Conservation (phyloP, 2,113 vertebrate genomes). For the Sterna hirundo region DNA sequence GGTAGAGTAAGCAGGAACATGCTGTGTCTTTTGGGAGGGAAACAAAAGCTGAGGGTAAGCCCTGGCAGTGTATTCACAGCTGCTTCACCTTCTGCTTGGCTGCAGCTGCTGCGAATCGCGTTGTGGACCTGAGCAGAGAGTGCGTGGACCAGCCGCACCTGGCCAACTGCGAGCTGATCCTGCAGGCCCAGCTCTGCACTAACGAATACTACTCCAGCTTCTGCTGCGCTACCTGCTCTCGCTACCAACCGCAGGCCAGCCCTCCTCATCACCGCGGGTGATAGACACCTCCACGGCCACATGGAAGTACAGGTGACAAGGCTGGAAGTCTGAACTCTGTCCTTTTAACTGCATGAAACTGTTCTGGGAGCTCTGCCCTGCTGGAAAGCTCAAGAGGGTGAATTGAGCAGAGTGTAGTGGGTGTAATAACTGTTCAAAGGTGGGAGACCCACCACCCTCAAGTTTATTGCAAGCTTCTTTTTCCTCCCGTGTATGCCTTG, state of each 20-base stretch:
- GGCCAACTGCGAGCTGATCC: conserved; percentile 91
- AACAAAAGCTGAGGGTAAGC: neutral
- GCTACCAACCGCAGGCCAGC: neutral
- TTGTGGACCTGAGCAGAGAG: conserved; percentile 49
- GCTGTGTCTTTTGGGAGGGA: neutral
- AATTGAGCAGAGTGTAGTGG: neutral
- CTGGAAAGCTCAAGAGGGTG: neutral
- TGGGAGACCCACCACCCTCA: neutral
- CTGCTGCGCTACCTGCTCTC: conserved; percentile 93
- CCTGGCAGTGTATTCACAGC: neutral
- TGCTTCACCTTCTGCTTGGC: neutral
- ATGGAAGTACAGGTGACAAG: neutral
- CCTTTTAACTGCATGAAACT: neutral
- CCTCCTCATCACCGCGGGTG: conserved; percentile 25
- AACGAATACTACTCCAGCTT: conserved; percentile 92
- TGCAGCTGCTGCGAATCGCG: neutral
- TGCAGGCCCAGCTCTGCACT: conserved; percentile 89
- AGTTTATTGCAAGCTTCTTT: neutral
- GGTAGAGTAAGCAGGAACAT: neutral
- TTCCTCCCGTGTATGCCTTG: neutral
- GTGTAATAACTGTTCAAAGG: neutral
- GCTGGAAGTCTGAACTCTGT: neutral
- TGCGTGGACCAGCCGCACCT: conserved; percentile 91
- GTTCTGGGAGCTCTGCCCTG: neutral
- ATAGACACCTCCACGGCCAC: neutral